These are phyloP conservation scores for Cossypha dichroa DNA, from an alignment of 2,797 vertebrate genomes.

Conservation along the genomic window DNA sequence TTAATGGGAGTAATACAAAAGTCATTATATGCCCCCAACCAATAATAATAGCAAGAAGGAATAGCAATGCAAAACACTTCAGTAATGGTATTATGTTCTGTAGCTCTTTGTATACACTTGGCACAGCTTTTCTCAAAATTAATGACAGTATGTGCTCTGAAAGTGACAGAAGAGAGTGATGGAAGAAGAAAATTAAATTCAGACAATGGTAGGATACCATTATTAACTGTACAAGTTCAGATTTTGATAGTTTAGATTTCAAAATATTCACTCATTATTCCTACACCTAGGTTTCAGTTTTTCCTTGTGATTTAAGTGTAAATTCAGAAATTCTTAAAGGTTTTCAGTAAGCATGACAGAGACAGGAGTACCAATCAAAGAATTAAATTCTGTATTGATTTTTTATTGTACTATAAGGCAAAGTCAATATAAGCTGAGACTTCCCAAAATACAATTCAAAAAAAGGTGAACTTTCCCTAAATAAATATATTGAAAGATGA, in stretches of 20 bases:
- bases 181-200: conserved; percentile 11
- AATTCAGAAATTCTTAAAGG: not conserved
- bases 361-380: not conserved
- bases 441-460: not conserved
- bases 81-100: not conserved
- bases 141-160: not conserved
- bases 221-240: not conserved
- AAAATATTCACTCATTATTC: not conserved
- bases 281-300: not conserved
- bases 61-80: not conserved
- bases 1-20: not conserved
- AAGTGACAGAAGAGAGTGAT: not conserved
- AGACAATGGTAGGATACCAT: not conserved
- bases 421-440: not conserved
- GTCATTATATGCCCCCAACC: not conserved
- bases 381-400: not conserved
- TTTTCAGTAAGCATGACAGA: not conserved
- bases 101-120: not conserved
- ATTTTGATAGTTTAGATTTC: not conserved
- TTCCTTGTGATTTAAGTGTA: not conserved
- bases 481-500: not conserved
- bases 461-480: not conserved
- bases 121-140: not conserved
- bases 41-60: not conserved
- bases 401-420: not conserved